Percentiles rank a stretch among this genome's conserved stretches.
These are phyloP conservation scores for Avahi laniger DNA, from an alignment of 2,797 vertebrate species.

Conservation along the genomic window DNA sequence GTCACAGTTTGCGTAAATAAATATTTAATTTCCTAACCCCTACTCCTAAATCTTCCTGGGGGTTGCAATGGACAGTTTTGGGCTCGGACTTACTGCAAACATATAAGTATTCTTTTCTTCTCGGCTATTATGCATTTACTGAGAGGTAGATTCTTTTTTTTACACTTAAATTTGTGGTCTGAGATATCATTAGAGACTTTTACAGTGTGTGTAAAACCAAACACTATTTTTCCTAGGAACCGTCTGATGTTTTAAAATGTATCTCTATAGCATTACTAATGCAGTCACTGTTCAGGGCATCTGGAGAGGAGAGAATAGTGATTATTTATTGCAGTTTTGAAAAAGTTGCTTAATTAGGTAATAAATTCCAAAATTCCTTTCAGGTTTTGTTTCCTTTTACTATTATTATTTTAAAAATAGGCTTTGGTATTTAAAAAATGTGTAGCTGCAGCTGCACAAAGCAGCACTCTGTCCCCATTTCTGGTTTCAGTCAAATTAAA, in stretches of 20 bases:
- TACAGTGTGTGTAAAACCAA: not conserved
- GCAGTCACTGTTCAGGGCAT: not conserved
- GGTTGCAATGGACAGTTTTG: not conserved
- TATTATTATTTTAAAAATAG: not conserved
- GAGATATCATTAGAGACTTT: not conserved
- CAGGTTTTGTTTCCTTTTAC: not conserved
- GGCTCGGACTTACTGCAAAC: not conserved
- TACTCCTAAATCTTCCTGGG: not conserved
- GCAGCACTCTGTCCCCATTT: not conserved
- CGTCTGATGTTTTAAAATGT: not conserved
- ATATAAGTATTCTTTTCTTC: not conserved
- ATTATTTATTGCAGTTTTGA: not conserved
- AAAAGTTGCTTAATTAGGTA: not conserved
- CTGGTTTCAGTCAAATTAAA: slow-evolving; percentile 14
- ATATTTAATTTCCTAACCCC: not conserved
- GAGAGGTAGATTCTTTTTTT: not conserved
- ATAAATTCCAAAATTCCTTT: not conserved
- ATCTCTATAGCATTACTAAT: not conserved
- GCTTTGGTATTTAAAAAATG: slow-evolving; percentile 28
- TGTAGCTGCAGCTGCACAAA: not conserved
- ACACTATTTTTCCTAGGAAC: not conserved
- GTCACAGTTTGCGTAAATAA: not conserved
- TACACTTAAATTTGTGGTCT: not conserved
- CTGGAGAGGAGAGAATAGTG: not conserved
- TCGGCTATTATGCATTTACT: not conserved